These are phyloP conservation scores for Apamea anceps DNA, from an alignment of 2,888 invertebrate genomes.

Conservation along the genomic window DNA sequence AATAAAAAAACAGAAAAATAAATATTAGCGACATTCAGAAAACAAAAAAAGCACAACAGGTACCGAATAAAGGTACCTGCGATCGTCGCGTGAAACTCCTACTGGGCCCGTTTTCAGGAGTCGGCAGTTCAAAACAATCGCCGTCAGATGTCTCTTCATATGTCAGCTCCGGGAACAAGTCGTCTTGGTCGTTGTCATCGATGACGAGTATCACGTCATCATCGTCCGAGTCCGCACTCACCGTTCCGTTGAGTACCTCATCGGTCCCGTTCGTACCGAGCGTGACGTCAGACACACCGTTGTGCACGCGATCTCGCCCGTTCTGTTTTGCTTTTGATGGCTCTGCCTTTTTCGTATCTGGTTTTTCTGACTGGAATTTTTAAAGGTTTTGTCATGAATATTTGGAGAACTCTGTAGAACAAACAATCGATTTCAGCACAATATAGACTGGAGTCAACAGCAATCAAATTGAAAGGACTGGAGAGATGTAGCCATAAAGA, in stretches of 20 bases:
- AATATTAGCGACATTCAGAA: slow-evolving; percentile 21
- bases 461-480: background rate
- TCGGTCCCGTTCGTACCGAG: slow-evolving; percentile 67
- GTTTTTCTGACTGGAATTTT: slow-evolving; percentile 75
- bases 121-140: slow-evolving; percentile 79
- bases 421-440: background rate
- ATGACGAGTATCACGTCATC: slow-evolving; percentile 77
- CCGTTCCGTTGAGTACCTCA: slow-evolving; percentile 74
- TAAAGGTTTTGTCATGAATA: slow-evolving; percentile 1
- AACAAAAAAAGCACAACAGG: slow-evolving; percentile 63
- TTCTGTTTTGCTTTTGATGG: slow-evolving; percentile 74
- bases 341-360: slow-evolving; percentile 66
- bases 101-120: slow-evolving; percentile 76
- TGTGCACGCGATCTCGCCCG: slow-evolving; percentile 72
- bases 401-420: background rate
- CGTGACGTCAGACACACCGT: slow-evolving; percentile 72
- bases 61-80: slow-evolving; percentile 80
- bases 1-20: slow-evolving; percentile 26
- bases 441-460: background rate
- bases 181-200: slow-evolving; percentile 81
- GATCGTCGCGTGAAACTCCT: slow-evolving; percentile 85
- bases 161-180: slow-evolving; percentile 87
- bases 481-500: background rate
- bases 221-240: slow-evolving; percentile 79
- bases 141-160: slow-evolving; percentile 86